These are phyloP conservation scores for Cantharis nigra DNA, from an alignment of 2,888 invertebrate genomes.

Conservation along the genomic window DNA sequence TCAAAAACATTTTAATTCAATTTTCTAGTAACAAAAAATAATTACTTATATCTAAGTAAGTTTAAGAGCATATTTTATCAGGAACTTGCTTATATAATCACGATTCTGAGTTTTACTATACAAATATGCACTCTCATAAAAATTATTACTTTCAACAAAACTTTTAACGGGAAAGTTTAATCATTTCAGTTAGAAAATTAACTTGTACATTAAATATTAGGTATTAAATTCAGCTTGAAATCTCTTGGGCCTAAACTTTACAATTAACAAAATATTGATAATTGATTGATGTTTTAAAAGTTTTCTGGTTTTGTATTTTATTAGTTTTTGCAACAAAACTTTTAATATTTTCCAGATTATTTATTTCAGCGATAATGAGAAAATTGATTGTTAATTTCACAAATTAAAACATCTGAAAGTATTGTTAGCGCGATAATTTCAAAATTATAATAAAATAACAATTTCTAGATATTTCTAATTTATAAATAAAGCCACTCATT, in stretches of 20 bases:
- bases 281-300: neutral
- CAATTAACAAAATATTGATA: neutral
- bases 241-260: neutral
- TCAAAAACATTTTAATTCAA: too few relatives aligned
- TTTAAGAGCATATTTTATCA: neutral
- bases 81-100: neutral
- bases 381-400: too few relatives aligned
- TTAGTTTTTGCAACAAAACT: neutral
- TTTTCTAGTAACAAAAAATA: neutral
- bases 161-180: neutral
- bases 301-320: neutral
- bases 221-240: neutral
- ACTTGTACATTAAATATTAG: neutral
- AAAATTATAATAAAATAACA: too few relatives aligned
- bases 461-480: too few relatives aligned
- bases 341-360: neutral
- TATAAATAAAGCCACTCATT: too few relatives aligned
- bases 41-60: neutral
- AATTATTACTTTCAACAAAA: neutral
- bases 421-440: too few relatives aligned
- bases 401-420: too few relatives aligned
- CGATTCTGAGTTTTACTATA: neutral
- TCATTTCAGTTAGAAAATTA: neutral
- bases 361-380: too few relatives aligned
- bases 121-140: neutral